Base-by-base conservation (phyloP, 1,140 invertebrate genomes). In the Trachelipus rathkii region DNA sequence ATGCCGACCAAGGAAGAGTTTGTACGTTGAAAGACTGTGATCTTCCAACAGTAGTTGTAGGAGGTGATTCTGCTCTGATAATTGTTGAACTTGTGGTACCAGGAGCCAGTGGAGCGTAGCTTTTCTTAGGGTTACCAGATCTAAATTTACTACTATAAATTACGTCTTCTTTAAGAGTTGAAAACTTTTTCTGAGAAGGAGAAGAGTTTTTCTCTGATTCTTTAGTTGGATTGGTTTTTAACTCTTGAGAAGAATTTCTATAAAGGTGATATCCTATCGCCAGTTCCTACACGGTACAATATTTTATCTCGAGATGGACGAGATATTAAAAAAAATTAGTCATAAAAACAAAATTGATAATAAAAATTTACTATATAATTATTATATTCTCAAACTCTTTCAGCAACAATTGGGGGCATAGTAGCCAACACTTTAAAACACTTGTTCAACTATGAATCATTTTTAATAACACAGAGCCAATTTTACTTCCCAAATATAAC, bases 1-100 rank as follows among this genome's bases (percentile, higher is more conserved):
- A 67, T 10, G 69, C 71, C 44, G 75, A 33, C 77, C 77, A 78
- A 33, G 46, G 72, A 13, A 75, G 75, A 10, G 53, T 73, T 19
- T 60, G 19, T 0, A 74, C 73, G 46, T 81, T 76, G 21, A 81
- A 81, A 5, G 79, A 81, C 75, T 81, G 79, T 13, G 79, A 81
- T 24, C 79, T 70, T 23, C 77, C 77, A 4, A 81, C 79, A 21
- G 11, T 60, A 60, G 50, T 71, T 24, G 74, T 70, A 23, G 74
- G 75, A 23, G 68, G 74, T 19, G 50, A 19, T 19, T 13, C 11
- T 15, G 50, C 19, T 7, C 70, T 21, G 4, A 71, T 73, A 13
- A 19, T 44, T 44, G 46, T 72, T 44, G 33, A 33, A 46, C 44
- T 53, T 8, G 72, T 72, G 43, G 73, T 74, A 24, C 71, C 53